Evolutionary conservation across 1,140 invertebrate genomes (phyloP), one percentile per base, ranked within the genome.

Genomic region (Thaumatotibia leucotreta): DNA sequence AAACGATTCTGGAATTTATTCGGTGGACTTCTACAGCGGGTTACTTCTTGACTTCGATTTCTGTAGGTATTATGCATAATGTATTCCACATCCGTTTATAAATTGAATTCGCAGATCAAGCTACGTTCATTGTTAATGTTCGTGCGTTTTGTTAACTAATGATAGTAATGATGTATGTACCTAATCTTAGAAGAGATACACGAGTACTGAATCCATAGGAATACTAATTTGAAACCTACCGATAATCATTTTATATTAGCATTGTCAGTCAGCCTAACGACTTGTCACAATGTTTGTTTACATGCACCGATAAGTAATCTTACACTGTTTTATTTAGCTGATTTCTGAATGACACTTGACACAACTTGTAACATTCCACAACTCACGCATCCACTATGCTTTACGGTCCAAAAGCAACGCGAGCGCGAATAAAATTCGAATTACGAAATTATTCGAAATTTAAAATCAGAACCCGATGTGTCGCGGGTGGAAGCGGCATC

Each of bases 401-500:
- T 66, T 66, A 35, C 24, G 4, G 24, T 67, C 61, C 68, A 84
- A 89, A 88, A 89, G 86, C 72, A 78, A 74, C 69, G 77, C 63
- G 81, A 29, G 24, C 84, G 80, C 77, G 75, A 67, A 63, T 35
- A 68, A 71, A 65, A 4, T 74, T 72, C 63, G 74, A 65, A 49
- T 69, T 79, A 76, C 65, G 67, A 75, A 70, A 68, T 70, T 11
- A 58, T 58, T 58, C 52, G 52, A 31, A 31, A 58, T 68, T 65
- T 69, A 67, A 72, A 73, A 75, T 74, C 39, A 65, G 67, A 69
- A 68, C 68, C 70, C 76, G 75, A 79, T 78, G 81, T 82, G 80
- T 80, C 76, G 70, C 75, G 73, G 73, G 75, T 83, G 83, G 85
- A 85, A 81, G 84, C 79, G 70, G 73, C 68, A 69, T 76, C 83